Percentiles rank a stretch among this genome's conserved stretches.
phyloP scores from a whole-genome alignment of 2,888 invertebrate genomes.

The Lasioglossum pauxillum region DNA sequence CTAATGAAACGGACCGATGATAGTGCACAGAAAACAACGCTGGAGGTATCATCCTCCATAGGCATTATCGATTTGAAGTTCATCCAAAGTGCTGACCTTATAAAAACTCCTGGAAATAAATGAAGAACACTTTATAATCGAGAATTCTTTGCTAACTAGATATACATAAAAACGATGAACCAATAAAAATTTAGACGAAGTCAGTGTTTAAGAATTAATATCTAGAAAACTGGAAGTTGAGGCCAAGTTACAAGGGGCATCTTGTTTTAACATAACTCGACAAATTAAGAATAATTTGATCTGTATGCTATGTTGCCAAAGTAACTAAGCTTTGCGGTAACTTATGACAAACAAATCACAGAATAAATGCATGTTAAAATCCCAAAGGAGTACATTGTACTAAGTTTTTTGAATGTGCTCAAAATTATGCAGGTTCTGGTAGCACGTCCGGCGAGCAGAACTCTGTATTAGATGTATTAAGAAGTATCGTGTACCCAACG shows the following conservation, averaged over 20 bases:
- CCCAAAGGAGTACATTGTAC: too few relatives aligned
- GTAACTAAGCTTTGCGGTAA: too few relatives aligned
- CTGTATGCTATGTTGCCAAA: too few relatives aligned
- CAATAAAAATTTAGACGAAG: not conserved
- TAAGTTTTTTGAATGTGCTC: too few relatives aligned
- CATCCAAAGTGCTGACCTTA: slow-evolving; percentile 90
- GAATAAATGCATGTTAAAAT: too few relatives aligned
- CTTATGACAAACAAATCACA: too few relatives aligned
- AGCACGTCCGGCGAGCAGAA: not conserved
- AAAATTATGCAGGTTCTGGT: too few relatives aligned
- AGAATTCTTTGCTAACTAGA: not conserved
- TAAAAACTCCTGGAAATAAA: slow-evolving; percentile 87
- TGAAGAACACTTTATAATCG: not conserved
- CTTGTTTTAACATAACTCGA: too few relatives aligned
- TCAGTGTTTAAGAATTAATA: not conserved
- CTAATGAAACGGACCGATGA: slow-evolving; percentile 86
- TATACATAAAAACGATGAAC: not conserved
- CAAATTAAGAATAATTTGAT: too few relatives aligned
- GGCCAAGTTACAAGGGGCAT: too few relatives aligned
- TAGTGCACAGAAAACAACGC: slow-evolving; percentile 90
- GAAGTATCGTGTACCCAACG: slow-evolving; percentile 86
- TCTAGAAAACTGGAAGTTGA: too few relatives aligned
- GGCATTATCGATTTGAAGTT: slow-evolving; percentile 89
- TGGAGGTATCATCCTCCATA: slow-evolving; percentile 88
- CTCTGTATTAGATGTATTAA: not conserved